phyloP scores from a whole-genome alignment of 2,797 vertebrate species.

The Benthosema pterotum region DNA sequence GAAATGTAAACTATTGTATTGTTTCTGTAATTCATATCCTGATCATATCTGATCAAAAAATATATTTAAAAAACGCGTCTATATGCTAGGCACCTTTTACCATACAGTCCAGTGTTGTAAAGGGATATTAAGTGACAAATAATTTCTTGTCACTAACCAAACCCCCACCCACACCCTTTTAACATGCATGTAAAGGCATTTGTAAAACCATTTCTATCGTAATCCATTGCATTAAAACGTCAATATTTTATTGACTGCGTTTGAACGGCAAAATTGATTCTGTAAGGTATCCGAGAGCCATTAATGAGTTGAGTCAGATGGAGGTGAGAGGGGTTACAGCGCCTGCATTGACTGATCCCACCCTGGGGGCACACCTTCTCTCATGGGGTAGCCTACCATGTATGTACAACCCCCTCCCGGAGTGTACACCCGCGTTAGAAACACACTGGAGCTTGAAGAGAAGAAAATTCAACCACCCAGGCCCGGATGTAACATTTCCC shows the following conservation, averaged over 20 bases:
- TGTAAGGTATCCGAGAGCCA: slow-evolving; percentile 62
- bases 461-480: slow-evolving; percentile 63
- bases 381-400: slow-evolving; percentile 32
- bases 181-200: background rate
- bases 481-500: no score
- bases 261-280: slow-evolving; percentile 57
- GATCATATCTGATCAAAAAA: no score
- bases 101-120: slow-evolving; percentile 9
- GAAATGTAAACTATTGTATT: no score
- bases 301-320: slow-evolving; percentile 49
- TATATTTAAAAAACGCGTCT: no score
- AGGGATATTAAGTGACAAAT: slow-evolving; percentile 14
- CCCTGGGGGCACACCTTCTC: slow-evolving; percentile 50
- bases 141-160: slow-evolving; percentile 6
- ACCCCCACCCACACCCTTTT: no score
- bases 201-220: slow-evolving; percentile 29
- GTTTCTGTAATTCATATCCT: no score
- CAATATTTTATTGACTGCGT: slow-evolving; percentile 29
- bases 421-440: slow-evolving; percentile 54
- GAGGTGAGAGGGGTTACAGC: slow-evolving; percentile 43
- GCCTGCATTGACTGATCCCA: slow-evolving; percentile 54
- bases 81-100: no score
- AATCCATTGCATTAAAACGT: slow-evolving; percentile 33
- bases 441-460: slow-evolving; percentile 74
- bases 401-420: slow-evolving; percentile 40